Evolutionary conservation across 2,113 vertebrate genomes (phyloP).

Genomic region (Anas platyrhynchos): DNA sequence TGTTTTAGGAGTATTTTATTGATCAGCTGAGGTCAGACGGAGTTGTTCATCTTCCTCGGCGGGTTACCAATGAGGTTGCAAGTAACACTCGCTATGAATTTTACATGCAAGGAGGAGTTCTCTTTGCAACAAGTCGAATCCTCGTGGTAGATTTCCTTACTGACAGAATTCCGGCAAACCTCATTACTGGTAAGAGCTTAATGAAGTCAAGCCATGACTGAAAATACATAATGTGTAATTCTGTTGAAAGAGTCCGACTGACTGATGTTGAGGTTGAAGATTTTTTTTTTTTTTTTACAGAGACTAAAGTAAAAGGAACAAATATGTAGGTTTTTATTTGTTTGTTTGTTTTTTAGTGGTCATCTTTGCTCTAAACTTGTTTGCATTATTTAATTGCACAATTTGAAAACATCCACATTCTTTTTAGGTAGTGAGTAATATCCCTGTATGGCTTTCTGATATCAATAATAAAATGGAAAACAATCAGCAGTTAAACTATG

Average conservation of each 20-base stretch:
- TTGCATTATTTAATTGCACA: background rate
- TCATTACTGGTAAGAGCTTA: conserved; percentile 88
- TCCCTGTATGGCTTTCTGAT: background rate
- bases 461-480: background rate
- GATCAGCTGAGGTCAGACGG: conserved; percentile 89
- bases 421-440: background rate
- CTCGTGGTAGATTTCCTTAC: conserved; percentile 98
- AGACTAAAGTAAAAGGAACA: background rate
- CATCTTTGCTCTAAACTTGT: background rate
- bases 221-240: background rate
- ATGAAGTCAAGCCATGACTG: background rate
- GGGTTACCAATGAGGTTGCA: conserved; percentile 90
- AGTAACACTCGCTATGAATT: conserved; percentile 87
- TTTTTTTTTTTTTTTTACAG: background rate
- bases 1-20: conserved; percentile 91
- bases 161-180: conserved; percentile 91
- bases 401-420: background rate
- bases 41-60: conserved; percentile 88
- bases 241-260: background rate
- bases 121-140: conserved; percentile 97
- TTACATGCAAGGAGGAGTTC: conserved; percentile 91
- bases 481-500: background rate
- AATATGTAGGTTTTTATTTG: background rate
- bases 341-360: too few relatives aligned
- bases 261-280: background rate